Evolutionary conservation across 2,888 invertebrate genomes (phyloP).

Genomic region (Melanotus villosus): DNA sequence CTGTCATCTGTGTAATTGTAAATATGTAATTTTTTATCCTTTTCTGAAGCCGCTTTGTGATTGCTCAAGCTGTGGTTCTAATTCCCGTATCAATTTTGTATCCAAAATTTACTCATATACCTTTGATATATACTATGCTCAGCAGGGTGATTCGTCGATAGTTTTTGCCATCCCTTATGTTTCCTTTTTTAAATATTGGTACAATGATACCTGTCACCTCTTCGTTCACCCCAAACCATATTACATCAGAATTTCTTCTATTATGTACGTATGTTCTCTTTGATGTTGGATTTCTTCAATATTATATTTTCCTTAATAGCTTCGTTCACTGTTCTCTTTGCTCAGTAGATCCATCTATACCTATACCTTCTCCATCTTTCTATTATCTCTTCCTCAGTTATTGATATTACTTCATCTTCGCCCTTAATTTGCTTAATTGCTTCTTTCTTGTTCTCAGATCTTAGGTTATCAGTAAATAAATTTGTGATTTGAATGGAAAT

Average conservation of each 20-base stretch:
- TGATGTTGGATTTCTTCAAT: neutral
- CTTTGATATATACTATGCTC: neutral
- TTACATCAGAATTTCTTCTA: neutral
- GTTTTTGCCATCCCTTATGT: neutral
- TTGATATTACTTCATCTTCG: neutral
- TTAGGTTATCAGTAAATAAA: neutral
- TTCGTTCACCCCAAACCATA: neutral
- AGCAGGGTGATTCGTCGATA: neutral
- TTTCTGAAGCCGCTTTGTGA: neutral
- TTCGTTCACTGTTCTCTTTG: neutral
- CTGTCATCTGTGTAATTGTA: neutral
- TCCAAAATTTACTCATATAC: neutral
- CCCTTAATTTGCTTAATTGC: neutral
- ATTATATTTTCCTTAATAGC: neutral
- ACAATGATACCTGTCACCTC: neutral
- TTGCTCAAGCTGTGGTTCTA: neutral
- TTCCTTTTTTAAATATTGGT: conserved; percentile 28
- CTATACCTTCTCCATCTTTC: conserved; percentile 1
- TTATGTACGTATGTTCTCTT: neutral
- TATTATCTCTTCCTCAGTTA: neutral
- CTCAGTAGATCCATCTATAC: neutral
- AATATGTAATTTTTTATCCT: neutral
- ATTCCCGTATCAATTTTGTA: neutral
- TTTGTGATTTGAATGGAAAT: no score
- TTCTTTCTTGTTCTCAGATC: neutral